These are phyloP conservation scores for Drosophila tropicalis DNA, from an alignment of 1,140 invertebrate genomes.

Conservation along the genomic window DNA sequence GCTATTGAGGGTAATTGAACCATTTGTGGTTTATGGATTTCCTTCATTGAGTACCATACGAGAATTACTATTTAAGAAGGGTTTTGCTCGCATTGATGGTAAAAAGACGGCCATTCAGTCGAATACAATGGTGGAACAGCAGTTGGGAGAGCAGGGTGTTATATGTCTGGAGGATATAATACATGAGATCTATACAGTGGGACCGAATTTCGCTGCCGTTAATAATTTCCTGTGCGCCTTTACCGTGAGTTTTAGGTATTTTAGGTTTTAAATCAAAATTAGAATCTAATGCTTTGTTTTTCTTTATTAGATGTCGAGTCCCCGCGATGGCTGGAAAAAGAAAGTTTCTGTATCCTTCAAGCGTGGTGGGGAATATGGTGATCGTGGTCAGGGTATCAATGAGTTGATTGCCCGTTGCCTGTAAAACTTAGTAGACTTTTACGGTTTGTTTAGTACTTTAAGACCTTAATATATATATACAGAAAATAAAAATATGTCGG, in stretches of 20 bases:
- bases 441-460: conserved; percentile 32
- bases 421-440: conserved; percentile 62
- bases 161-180: conserved; percentile 83
- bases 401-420: conserved; percentile 74
- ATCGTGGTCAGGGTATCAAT: conserved; percentile 72
- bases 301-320: conserved; percentile 67
- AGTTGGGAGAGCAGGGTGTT: conserved; percentile 73
- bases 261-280: no score
- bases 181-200: conserved; percentile 81
- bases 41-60: conserved; percentile 72
- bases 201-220: conserved; percentile 72
- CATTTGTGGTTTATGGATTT: conserved; percentile 76
- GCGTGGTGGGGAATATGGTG: conserved; percentile 80
- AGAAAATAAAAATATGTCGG: conserved; percentile 37
- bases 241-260: conserved; percentile 42
- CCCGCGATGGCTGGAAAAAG: conserved; percentile 78
- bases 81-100: conserved; percentile 69
- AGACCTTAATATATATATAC: conserved; percentile 27
- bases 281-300: background rate
- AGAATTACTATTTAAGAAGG: conserved; percentile 81
- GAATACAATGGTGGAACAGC: conserved; percentile 76
- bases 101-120: conserved; percentile 81
- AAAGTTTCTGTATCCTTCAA: conserved; percentile 76
- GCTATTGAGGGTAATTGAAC: conserved; percentile 78
- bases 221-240: conserved; percentile 70